phyloP scores from a whole-genome alignment of 2,113 vertebrate genomes.

The Alligator sinensis region DNA sequence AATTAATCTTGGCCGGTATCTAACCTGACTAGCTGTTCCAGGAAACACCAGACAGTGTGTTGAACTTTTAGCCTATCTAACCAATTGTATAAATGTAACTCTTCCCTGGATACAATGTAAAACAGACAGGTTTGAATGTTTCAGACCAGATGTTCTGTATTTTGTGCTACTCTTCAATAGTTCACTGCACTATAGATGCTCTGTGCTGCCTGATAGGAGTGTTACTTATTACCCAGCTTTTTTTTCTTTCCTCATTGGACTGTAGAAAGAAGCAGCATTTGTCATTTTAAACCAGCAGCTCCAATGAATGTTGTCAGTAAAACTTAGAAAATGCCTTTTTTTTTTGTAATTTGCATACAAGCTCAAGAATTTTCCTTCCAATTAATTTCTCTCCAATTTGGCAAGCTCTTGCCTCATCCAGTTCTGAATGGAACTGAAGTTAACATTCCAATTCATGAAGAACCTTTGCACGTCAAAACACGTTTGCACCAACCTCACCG shows the following conservation, averaged over 20 bases:
- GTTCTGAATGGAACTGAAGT: constrained; percentile 5
- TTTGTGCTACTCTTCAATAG: not conserved
- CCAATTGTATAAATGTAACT: no score
- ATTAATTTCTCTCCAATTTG: not conserved
- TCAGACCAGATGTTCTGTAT: no score
- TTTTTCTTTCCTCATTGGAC: not conserved
- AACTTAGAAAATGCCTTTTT: not conserved
- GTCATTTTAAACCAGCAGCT: not conserved
- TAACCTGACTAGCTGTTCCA: not conserved
- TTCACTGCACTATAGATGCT: no score
- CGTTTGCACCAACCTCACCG: not conserved
- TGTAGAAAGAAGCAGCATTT: not conserved
- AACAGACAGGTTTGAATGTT: no score
- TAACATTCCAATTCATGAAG: not conserved
- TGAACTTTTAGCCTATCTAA: no score
- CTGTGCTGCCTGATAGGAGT: no score
- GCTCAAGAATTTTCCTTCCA: not conserved
- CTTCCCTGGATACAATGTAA: no score
- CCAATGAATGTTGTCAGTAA: not conserved
- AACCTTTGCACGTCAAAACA: not conserved
- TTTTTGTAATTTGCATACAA: not conserved
- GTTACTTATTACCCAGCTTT: not conserved
- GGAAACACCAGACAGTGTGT: not conserved
- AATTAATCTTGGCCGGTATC: not conserved
- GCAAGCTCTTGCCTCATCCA: not conserved